Percentiles rank a stretch among this genome's conserved stretches.
Evolutionary conservation across 2,888 invertebrate species (phyloP).

Genomic region (Glyphotaelius pellucidus): DNA sequence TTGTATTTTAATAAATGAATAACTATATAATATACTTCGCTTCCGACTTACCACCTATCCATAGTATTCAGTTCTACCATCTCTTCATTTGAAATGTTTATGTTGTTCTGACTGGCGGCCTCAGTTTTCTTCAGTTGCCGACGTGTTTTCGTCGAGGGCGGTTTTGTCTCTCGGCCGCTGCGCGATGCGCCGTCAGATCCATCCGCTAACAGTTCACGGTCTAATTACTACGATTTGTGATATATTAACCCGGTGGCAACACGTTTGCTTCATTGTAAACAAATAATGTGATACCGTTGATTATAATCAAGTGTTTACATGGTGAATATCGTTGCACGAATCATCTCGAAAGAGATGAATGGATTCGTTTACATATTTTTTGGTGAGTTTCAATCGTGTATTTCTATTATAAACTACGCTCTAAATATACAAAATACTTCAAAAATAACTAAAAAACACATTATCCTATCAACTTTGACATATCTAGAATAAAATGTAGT

Average conservation of each 20-base stretch:
- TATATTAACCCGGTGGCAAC: conserved; percentile 50
- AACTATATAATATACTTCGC: background rate
- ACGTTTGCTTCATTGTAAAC: conserved; percentile 49
- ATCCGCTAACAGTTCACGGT: conserved; percentile 52
- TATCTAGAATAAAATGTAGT: background rate
- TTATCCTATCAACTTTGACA: background rate
- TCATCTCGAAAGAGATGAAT: conserved; percentile 42
- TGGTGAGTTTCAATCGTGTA: conserved; percentile 29
- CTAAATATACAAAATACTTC: background rate
- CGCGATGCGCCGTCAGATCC: conserved; percentile 45
- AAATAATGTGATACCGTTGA: conserved; percentile 43
- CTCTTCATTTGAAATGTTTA: conserved; percentile 12
- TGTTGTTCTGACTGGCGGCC: background rate
- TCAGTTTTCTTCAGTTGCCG: conserved; percentile 52
- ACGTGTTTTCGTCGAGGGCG: conserved; percentile 50
- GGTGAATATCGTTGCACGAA: conserved; percentile 39
- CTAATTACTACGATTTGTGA: conserved; percentile 50
- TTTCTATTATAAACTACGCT: conserved; percentile 5
- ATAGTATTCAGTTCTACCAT: background rate
- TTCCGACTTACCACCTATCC: background rate
- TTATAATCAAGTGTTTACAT: conserved; percentile 43
- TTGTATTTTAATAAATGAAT: too few relatives aligned
- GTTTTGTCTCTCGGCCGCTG: conserved; percentile 50
- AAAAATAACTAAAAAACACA: background rate
- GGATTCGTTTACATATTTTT: conserved; percentile 44